Conservation (phyloP, 2,888 invertebrate species). For the Drosophila cyrtoloma region DNA sequence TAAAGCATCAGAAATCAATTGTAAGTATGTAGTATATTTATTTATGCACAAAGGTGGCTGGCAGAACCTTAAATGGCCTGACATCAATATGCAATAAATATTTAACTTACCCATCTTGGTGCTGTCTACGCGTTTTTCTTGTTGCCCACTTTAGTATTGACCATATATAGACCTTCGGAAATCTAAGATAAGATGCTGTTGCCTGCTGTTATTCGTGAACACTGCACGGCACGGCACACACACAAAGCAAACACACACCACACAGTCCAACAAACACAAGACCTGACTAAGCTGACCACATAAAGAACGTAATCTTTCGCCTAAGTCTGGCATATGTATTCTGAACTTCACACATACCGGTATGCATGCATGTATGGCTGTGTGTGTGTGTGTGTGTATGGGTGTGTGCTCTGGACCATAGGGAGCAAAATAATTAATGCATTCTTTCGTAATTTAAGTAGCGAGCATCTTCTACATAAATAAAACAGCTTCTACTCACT, state of each 20-base stretch:
- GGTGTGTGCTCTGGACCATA: not conserved
- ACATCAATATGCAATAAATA: slow-evolving; percentile 79
- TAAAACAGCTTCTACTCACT: slow-evolving; percentile 5
- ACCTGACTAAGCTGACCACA: slow-evolving; percentile 12
- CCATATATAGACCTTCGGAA: slow-evolving; percentile 71
- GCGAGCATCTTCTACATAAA: slow-evolving; percentile 9
- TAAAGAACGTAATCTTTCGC: slow-evolving; percentile 22
- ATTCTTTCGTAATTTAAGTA: slow-evolving; percentile 19
- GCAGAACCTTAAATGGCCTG: slow-evolving; percentile 67
- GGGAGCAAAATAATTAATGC: slow-evolving; percentile 14
- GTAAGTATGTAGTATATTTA: slow-evolving; percentile 45
- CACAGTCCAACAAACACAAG: not conserved
- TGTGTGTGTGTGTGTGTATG: not conserved
- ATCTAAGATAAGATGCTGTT: slow-evolving; percentile 59
- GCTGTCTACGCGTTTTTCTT: slow-evolving; percentile 66
- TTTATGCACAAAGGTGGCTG: slow-evolving; percentile 66
- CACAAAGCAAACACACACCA: not conserved
- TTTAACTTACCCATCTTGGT: slow-evolving; percentile 75
- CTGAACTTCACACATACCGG: slow-evolving; percentile 27
- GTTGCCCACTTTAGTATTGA: slow-evolving; percentile 56
- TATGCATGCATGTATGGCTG: not conserved
- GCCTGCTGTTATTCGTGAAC: slow-evolving; percentile 29
- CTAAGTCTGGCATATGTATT: slow-evolving; percentile 13
- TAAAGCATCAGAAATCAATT: slow-evolving; percentile 23
- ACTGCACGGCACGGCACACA: slow-evolving; percentile 2